These are phyloP conservation scores for Polypedilum vanderplanki DNA, from an alignment of 1,140 invertebrate genomes.

Conservation along the genomic window DNA sequence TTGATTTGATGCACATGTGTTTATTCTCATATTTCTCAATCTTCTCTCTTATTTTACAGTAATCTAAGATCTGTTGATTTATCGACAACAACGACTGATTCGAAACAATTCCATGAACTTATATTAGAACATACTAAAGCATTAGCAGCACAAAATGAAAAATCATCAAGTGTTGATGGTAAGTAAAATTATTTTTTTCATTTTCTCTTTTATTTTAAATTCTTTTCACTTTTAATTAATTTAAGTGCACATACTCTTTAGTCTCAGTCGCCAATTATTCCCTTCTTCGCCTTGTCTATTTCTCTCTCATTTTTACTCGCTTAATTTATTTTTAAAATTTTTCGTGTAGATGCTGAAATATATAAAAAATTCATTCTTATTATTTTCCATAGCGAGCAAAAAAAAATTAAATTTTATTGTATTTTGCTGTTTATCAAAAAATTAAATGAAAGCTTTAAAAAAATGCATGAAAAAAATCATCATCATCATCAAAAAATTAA, in stretches of 20 bases:
- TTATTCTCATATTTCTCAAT: conserved; percentile 18
- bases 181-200: conserved; percentile 33
- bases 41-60: conserved; percentile 47
- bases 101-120: conserved; percentile 69
- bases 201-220: not conserved
- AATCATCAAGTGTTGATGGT: conserved; percentile 42
- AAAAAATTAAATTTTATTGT: not conserved
- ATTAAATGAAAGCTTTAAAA: not conserved
- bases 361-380: too few species aligned
- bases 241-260: conserved; percentile 11
- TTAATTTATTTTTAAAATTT: too few species aligned
- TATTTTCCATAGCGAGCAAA: not conserved
- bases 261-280: conserved; percentile 27
- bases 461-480: not conserved
- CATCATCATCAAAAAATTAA: not conserved
- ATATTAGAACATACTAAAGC: conserved; percentile 70
- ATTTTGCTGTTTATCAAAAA: not conserved
- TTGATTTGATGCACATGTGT: not conserved
- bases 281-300: too few species aligned
- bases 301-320: too few species aligned
- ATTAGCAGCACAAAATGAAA: conserved; percentile 48
- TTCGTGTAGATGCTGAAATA: too few species aligned
- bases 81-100: conserved; percentile 49
- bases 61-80: conserved; percentile 72
- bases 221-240: conserved; percentile 3